Evolutionary conservation across 2,797 vertebrate species (phyloP), one percentile per base, ranked within the genome.

Genomic region (Leucoraja ocellata): DNA sequence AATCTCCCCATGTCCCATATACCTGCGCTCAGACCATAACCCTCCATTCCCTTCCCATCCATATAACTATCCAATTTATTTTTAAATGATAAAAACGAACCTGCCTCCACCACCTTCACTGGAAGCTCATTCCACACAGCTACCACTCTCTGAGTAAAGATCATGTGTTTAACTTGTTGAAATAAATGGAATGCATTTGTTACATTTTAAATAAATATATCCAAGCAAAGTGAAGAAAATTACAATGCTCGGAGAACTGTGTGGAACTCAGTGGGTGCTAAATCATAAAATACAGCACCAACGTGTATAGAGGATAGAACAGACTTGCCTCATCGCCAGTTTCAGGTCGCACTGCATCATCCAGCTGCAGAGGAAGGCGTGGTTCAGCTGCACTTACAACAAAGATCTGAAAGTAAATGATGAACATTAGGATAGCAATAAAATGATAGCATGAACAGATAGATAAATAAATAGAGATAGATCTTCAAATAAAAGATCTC

Each of bases 331-430:
- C 99, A 93, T 99, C 99, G 79, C 98, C 98, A 81, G 96, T 96
- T 93, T 99, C 98, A 84, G 99, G 98, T n/a, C 99, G 97, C 94
- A 98, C 95, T 0, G 98, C 98, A 94, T 99, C 99, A 93, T 99
- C 99, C 96, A 99, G 96, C 96, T 99, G 99, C 95, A 99, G 96
- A 10, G 99, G 99, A 73, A 99, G 96, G 86, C 98, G 97, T 9
- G 98, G 96, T 94, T 99, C 98, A 86, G 99, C 98, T 94, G 97
- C 97, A 96, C 99, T 99, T 96, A 99, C 96, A 94, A 99, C 98
- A 94, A 98, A 99, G 95, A 99, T 97, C 99, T 99, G 96, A 95
- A 95, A 78, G 54, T 36, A 93, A 93, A 93, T 63, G 1, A 63
- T n/a, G 13, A 92, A 74, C 46, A 76, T 71, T 81, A 80, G 78